Base-by-base conservation (phyloP, 2,797 vertebrate species). In the Scomberomorus guttatus region DNA sequence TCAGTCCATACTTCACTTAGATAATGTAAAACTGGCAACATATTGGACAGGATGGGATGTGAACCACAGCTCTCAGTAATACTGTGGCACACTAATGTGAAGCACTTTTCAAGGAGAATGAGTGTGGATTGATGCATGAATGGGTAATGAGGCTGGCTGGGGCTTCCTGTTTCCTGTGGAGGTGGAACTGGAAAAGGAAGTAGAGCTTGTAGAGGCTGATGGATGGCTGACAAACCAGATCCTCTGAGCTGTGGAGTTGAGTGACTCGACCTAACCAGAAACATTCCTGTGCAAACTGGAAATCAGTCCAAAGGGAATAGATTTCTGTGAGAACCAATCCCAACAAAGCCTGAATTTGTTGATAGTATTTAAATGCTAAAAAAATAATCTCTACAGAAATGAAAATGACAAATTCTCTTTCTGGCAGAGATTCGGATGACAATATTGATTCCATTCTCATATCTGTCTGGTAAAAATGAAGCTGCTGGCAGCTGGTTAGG, bases 111-210 rank as follows among this genome's bases (percentile, higher is more conserved):
- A 8, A 12, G 55, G n/a, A 80, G 63, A 54, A 25, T 1, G 2
- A 42, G 80, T 86, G 85, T 50, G 27, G 82, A 91, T 3, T 82
- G 89, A 91, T 54, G 76, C 59, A 10, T 88, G 84, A 90, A 91
- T 87, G 18, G 74, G 74, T 50, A 75, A 42, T 56, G 37, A 81
- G 69, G 61, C 63, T 44, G 39, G 55, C 72, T 32, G 42, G 54
- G 51, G 83, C 87, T 84, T 92, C 90, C 90, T 89, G 89, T 79
- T 93, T 92, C 87, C 90, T 78, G 89, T 65, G 61, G 69, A 82
- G 81, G 64, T 73, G 75, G 79, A 89, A 67, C 66, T 70, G 83
- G 87, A 90, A 79, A 80, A 85, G 92, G 90, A 92, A 90, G 79
- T 80, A 32, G 61, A 60, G 81, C 72, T 75, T 20, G 3, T 37